Base-by-base conservation (phyloP, 2,888 invertebrate genomes). In the Hydrotaea diabolus region DNA sequence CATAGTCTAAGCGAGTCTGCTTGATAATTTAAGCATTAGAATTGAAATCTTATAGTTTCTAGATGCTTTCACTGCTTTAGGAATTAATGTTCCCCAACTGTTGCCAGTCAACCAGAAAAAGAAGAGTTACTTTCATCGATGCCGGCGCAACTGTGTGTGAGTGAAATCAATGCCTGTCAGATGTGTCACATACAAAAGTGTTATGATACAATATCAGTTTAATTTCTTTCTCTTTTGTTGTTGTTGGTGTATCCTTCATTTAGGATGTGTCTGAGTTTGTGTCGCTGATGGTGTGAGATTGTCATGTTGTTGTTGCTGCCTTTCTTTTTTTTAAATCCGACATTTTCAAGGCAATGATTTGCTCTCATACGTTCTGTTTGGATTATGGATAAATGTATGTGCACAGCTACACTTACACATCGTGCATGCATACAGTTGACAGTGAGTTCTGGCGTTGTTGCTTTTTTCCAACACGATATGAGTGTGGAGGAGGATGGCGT, bases 151-250 rank as follows among this genome's bases (percentile, higher is more conserved):
- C 66, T 73, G 23, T 31, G 31, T 31, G 31, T 31, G n/a, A n/a
- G n/a, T 31, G 36, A 74, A 69, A 64, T 80, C 82, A 82, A 69
- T 80, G 79, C 31, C 82, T 82, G 74, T 77, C 77, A 79, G 31
- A 80, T 80, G 77, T 85, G 85, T 82, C 79, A 85, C 77, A 85
- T 39, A 79, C 73, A 82, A 79, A 85, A 85, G 82, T 82, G 79
- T 77, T 85, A 69, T 82, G 79, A 77, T 84, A 74, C 79, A 77
- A 80, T 85, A 79, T 77, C 79, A 49, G 78, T 73, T 82, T 72
- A 69, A 43, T 39, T 43, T 21, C 31, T 21, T 81, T 64, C 55
- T 36, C 77, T 77, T 76, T 53, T 75, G 2, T n/a, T 17, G 1
- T 36, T 31, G 7, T 39, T 43, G 1, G 0, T 39, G 64, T 36